Conservation (phyloP, 1,140 invertebrate genomes). For the Paraescarpia echinospica region DNA sequence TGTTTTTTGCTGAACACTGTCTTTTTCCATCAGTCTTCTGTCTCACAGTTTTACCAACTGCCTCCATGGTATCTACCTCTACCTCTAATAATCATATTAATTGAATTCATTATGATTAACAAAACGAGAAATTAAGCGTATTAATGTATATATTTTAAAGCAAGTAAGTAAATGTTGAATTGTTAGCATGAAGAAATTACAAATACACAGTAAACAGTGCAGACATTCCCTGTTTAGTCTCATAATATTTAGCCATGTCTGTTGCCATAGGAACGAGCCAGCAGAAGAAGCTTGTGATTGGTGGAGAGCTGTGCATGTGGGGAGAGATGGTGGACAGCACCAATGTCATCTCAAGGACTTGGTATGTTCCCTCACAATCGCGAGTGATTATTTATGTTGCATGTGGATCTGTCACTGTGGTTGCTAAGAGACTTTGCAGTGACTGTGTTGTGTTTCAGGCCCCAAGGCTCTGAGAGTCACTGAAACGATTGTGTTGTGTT, state of each 20-base stretch:
- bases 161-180: background rate
- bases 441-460: background rate
- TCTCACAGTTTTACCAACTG: too few relatives aligned
- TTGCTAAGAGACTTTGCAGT: background rate
- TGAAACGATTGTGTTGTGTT: background rate
- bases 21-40: too few relatives aligned
- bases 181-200: too few relatives aligned
- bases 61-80: too few relatives aligned
- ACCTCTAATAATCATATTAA: too few relatives aligned
- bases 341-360: constrained; percentile 33
- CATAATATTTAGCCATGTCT: background rate
- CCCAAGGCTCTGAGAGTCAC: background rate
- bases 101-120: too few relatives aligned
- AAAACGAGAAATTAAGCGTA: too few relatives aligned
- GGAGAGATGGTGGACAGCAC: constrained; percentile 39
- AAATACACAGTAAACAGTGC: too few relatives aligned
- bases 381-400: background rate
- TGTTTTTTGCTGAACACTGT: too few relatives aligned
- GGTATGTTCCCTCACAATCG: constrained; percentile 18
- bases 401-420: background rate
- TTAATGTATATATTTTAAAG: too few relatives aligned
- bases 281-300: constrained; percentile 45
- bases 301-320: constrained; percentile 56
- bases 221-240: background rate
- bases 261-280: constrained; percentile 11